Conservation (phyloP, 2,888 invertebrate species). For the Lasius platythorax region DNA sequence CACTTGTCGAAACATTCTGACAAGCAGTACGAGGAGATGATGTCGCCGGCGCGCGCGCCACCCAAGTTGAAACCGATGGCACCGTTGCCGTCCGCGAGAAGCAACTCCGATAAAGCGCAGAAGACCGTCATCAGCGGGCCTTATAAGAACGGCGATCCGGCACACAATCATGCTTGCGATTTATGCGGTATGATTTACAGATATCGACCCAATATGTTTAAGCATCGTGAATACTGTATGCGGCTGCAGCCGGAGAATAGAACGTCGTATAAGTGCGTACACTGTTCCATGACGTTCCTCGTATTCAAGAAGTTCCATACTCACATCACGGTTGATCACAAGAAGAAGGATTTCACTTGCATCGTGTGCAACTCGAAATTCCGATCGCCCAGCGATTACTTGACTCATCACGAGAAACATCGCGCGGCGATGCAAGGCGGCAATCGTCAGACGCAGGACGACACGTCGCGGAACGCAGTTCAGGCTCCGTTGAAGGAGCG, state of each 20-base stretch:
- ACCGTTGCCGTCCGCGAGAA: constrained; percentile 45
- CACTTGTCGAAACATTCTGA: constrained; percentile 82
- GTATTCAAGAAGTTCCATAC: constrained; percentile 82
- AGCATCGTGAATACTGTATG: constrained; percentile 80
- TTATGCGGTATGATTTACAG: constrained; percentile 85
- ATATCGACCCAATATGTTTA: constrained; percentile 81
- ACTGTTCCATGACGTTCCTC: constrained; percentile 82
- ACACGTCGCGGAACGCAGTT: constrained; percentile 1
- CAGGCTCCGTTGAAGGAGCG: constrained; percentile 63
- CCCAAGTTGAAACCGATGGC: constrained; percentile 75
- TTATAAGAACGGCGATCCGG: constrained; percentile 82
- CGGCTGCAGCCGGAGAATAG: constrained; percentile 75
- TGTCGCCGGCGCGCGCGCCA: constrained; percentile 70
- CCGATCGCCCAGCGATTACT: constrained; percentile 86
- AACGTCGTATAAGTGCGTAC: constrained; percentile 80
- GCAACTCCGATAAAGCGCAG: not conserved
- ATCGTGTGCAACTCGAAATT: constrained; percentile 87
- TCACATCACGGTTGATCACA: constrained; percentile 78
- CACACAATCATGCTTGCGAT: constrained; percentile 81
- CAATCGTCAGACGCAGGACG: not conserved
- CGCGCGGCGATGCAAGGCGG: constrained; percentile 41
- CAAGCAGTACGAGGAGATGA: constrained; percentile 78
- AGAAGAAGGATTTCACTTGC: constrained; percentile 85
- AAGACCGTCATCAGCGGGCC: constrained; percentile 66
- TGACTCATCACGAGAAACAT: constrained; percentile 84